A percentile compares a stretch with the other conserved stretches of the same genome.
Evolutionary conservation across 2,888 invertebrate genomes (phyloP).

Genomic region (Lithodes maja): DNA sequence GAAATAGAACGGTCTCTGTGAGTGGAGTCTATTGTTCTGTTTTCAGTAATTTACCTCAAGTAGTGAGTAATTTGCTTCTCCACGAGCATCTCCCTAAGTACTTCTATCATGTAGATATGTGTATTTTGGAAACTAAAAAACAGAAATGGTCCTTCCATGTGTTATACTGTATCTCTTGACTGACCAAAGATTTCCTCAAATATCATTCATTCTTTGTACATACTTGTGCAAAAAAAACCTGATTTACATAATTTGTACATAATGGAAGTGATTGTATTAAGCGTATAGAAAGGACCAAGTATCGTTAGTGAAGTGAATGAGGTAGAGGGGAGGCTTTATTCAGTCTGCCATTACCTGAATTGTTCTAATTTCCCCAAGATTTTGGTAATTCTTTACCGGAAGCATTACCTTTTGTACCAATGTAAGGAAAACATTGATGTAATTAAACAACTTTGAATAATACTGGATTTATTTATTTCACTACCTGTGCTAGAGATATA

Average conservation of each 20-base stretch:
- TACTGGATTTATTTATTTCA: background rate
- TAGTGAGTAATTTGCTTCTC: conserved; percentile 65
- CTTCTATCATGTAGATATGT: conserved; percentile 68
- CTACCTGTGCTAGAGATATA: background rate
- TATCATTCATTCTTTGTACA: conserved; percentile 65
- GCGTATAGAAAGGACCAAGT: conserved; percentile 66
- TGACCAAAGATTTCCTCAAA: conserved; percentile 68
- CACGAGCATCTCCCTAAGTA: conserved; percentile 64
- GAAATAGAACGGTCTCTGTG: conserved; percentile 16
- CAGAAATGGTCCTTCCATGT: conserved; percentile 63
- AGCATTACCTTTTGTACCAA: conserved; percentile 68
- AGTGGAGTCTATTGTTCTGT: conserved; percentile 42
- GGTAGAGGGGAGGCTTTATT: conserved; percentile 49
- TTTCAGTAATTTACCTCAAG: conserved; percentile 51
- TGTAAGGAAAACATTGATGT: conserved; percentile 67
- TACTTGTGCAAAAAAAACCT: conserved; percentile 65
- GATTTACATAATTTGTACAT: conserved; percentile 65
- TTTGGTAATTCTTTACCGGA: conserved; percentile 67
- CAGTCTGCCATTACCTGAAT: conserved; percentile 54
- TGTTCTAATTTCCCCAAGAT: conserved; percentile 62
- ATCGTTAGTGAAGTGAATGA: conserved; percentile 55
- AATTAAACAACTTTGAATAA: conserved; percentile 62
- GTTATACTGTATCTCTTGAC: conserved; percentile 64
- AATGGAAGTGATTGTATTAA: conserved; percentile 61
- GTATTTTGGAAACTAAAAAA: conserved; percentile 46